A percentile compares a stretch with the other conserved stretches of the same genome.
phyloP scores from a whole-genome alignment of 2,888 invertebrate species.

The Napeogenes sylphis region DNA sequence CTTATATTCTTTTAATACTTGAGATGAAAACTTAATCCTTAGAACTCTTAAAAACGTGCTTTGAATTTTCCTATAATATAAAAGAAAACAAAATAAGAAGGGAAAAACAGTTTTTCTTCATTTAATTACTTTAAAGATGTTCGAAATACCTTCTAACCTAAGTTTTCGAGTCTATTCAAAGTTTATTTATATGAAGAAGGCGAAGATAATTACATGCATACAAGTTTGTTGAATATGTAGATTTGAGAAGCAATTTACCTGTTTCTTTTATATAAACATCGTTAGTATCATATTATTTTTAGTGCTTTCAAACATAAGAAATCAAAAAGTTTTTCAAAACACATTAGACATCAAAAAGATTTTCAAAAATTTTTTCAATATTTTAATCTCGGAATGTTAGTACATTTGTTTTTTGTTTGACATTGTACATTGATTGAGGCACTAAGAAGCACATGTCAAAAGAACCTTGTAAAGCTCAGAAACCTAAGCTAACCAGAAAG shows the following conservation, averaged over 20 bases:
- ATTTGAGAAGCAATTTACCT: neutral
- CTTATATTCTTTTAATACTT: too few relatives aligned
- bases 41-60: too few relatives aligned
- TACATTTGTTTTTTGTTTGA: too few relatives aligned
- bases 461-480: too few relatives aligned
- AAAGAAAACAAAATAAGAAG: neutral
- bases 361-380: too few relatives aligned
- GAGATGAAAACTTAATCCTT: too few relatives aligned
- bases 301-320: neutral
- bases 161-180: constrained; percentile 2
- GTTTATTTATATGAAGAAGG: neutral
- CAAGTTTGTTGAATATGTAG: constrained; percentile 1
- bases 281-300: neutral
- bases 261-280: constrained; percentile 2
- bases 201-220: neutral
- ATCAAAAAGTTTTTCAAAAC: too few relatives aligned
- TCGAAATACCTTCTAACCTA: neutral
- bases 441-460: too few relatives aligned
- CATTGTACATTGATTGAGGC: too few relatives aligned
- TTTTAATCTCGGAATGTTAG: too few relatives aligned
- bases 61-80: neutral
- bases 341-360: too few relatives aligned
- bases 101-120: neutral
- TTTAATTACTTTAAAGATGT: constrained; percentile 1
- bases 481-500: too few relatives aligned